These are phyloP conservation scores for Argentina silus DNA, from an alignment of 2,797 vertebrate genomes.

Conservation along the genomic window DNA sequence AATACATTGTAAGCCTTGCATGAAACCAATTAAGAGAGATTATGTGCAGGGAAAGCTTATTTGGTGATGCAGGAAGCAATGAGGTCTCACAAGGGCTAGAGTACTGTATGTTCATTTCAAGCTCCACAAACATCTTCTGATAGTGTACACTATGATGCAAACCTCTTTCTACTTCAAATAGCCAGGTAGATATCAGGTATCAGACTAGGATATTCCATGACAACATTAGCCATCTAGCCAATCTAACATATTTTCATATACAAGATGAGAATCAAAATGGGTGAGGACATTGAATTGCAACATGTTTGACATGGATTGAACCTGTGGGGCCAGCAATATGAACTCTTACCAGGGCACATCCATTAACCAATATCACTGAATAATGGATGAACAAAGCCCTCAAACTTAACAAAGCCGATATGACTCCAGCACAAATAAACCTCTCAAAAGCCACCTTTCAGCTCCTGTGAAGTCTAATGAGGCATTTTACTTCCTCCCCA, in stretches of 20 bases:
- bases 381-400: slow-evolving; percentile 68
- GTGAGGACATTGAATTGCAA: background rate
- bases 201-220: background rate
- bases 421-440: slow-evolving; percentile 46
- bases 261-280: background rate
- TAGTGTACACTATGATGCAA: background rate
- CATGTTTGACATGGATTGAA: slow-evolving; percentile 12
- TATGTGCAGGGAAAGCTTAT: background rate
- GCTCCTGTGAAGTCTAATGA: slow-evolving; percentile 57
- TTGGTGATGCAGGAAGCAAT: background rate
- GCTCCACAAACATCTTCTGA: no score
- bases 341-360: slow-evolving; percentile 39
- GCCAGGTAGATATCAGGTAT: no score
- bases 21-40: slow-evolving; percentile 21
- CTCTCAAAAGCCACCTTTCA: slow-evolving; percentile 58
- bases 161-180: no score
- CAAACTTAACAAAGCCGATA: slow-evolving; percentile 52
- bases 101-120: no score
- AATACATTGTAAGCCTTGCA: background rate
- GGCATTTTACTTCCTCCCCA: slow-evolving; percentile 48
- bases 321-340: slow-evolving; percentile 31
- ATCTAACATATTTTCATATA: no score
- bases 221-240: background rate
- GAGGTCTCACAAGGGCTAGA: no score
- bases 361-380: slow-evolving; percentile 64